These are phyloP conservation scores for Drosophila fungiperda DNA, from an alignment of 2,888 invertebrate species.

Conservation along the genomic window DNA sequence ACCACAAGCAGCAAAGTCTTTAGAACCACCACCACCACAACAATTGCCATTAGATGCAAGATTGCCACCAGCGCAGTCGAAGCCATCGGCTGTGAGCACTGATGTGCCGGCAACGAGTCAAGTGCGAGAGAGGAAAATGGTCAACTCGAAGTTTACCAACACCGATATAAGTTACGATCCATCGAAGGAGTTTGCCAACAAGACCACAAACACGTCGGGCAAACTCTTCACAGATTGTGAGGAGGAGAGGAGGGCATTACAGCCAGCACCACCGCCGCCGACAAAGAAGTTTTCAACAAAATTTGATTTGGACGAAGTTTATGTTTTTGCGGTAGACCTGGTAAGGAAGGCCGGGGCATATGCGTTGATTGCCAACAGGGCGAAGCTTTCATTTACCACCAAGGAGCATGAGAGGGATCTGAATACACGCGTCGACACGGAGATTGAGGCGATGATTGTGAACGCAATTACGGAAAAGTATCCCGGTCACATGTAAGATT, in stretches of 20 bases:
- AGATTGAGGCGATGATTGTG: constrained; percentile 52
- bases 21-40: neutral
- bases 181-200: constrained; percentile 49
- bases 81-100: neutral
- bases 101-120: neutral
- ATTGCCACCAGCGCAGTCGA: neutral
- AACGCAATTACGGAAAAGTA: constrained; percentile 36
- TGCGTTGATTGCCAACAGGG: constrained; percentile 31
- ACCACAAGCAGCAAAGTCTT: neutral
- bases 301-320: constrained; percentile 37
- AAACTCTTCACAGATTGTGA: constrained; percentile 20
- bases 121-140: neutral
- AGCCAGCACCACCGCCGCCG: neutral
- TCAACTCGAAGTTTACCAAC: constrained; percentile 32
- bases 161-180: constrained; percentile 61
- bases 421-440: constrained; percentile 33
- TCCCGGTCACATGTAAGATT: constrained; percentile 59
- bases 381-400: constrained; percentile 11
- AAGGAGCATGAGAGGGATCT: constrained; percentile 39
- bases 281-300: neutral
- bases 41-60: neutral
- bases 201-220: constrained; percentile 56
- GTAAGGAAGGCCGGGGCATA: constrained; percentile 41
- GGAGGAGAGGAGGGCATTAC: neutral
- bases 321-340: constrained; percentile 39